Evolutionary conservation across 2,113 vertebrate genomes (phyloP), one percentile per base, ranked within the genome.

Genomic region (Ophiodon elongatus): DNA sequence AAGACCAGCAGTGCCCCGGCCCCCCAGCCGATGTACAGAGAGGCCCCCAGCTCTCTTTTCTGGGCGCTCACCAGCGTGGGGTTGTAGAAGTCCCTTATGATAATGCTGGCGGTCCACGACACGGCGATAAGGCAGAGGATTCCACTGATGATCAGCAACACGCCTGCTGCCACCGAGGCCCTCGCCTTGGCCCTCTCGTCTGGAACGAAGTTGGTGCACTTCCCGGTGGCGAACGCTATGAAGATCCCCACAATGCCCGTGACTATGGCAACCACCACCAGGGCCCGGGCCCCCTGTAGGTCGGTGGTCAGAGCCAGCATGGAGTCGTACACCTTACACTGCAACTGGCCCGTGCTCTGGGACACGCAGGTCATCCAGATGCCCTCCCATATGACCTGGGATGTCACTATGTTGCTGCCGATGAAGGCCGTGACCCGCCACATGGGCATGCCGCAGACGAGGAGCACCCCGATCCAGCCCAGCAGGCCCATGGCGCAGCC

Each of bases 201-300:
- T 21, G 96, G 94, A 83, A 99, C 92, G 3, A 97, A 97, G 92
- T 96, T 98, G 88, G 97, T 98, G 91, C 98, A 99, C 80, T 98
- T 97, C 45, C 97, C 97, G 4, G 83, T 63, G 1, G 71, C 64
- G 1, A 90, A 92, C 17, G 81, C 85, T 2, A 80, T 0, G 9
- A 93, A 57, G 54, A 92, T 60, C 4, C 94, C 94, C 0, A 85
- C 15, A 2, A 97, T 76, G 0, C 96, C 94, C 52, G 95, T 65
- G 14, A 98, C 2, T 29, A 98, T 96, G 86, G 96, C 89, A 33
- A 98, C 88, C 70, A 99, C 88, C 10, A 95, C 52, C 69, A 98
- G 89, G 5, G 92, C 94, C 0, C 94, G 82, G 68, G 95, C 92
- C 4, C 84, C 92, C 79, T 96, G 95, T 6, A 95, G 81, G 65